Evolutionary conservation across 2,888 invertebrate species (phyloP).

Genomic region (Lasioglossum marginatum): DNA sequence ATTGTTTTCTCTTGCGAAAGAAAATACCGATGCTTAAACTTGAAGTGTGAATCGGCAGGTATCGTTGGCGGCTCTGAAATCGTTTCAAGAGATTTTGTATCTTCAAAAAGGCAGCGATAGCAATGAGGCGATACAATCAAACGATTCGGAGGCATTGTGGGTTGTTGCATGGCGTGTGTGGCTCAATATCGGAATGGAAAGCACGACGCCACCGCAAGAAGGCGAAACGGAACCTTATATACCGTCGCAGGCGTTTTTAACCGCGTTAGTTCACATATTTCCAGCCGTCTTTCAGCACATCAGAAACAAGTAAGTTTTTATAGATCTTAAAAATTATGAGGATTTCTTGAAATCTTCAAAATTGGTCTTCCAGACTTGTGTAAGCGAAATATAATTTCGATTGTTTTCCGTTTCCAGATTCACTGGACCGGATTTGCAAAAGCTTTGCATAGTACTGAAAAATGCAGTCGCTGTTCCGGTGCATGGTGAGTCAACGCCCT

Average conservation of each 20-base stretch:
- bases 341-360: too few species aligned
- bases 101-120: conserved; percentile 86
- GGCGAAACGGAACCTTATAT: conserved; percentile 89
- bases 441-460: conserved; percentile 91
- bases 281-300: conserved; percentile 97
- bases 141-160: conserved; percentile 89
- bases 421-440: conserved; percentile 90
- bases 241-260: conserved; percentile 97
- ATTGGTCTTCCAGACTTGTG: conserved; percentile 48
- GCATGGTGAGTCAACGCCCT: conserved; percentile 92
- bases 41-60: conserved; percentile 85
- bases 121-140: conserved; percentile 79
- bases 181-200: conserved; percentile 94
- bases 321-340: neutral
- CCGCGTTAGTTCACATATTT: conserved; percentile 97
- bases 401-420: conserved; percentile 84
- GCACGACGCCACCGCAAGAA: conserved; percentile 88
- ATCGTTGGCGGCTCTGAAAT: conserved; percentile 97
- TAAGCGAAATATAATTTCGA: neutral
- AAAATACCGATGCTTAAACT: neutral
- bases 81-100: conserved; percentile 97
- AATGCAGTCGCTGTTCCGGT: conserved; percentile 93
- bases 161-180: conserved; percentile 94
- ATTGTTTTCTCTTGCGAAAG: neutral
- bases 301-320: conserved; percentile 86